A percentile compares a stretch with the other conserved stretches of the same genome.
Conservation (phyloP, 2,888 invertebrate genomes). For the Drosophila kuntzei region DNA sequence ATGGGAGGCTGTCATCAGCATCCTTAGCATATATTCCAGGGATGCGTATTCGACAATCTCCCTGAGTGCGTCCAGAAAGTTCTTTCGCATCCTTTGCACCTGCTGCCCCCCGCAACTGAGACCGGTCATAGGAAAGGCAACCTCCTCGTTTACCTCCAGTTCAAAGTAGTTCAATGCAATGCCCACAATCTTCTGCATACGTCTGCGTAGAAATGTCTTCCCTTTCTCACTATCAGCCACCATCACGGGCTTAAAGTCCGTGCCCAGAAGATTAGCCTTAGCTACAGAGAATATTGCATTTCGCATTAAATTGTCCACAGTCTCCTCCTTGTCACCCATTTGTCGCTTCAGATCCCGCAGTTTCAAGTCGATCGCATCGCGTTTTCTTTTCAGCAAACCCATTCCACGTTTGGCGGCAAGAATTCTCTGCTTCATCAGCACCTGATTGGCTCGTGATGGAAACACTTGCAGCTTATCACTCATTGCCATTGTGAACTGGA, state of each 20-base stretch:
- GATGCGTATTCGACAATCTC: conserved; percentile 67
- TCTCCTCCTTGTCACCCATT: conserved; percentile 37
- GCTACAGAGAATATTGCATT: conserved; percentile 76
- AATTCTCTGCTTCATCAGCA: conserved; percentile 71
- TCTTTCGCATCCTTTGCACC: conserved; percentile 64
- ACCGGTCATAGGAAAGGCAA: conserved; percentile 67
- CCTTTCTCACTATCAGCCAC: conserved; percentile 53
- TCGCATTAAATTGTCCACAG: conserved; percentile 54
- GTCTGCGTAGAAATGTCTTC: conserved; percentile 46
- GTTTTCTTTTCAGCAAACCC: conserved; percentile 76
- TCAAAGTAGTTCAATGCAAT: conserved; percentile 67
- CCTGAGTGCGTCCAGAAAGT: conserved; percentile 58
- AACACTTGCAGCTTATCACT: conserved; percentile 67
- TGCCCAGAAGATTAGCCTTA: conserved; percentile 76
- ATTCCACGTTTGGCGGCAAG: conserved; percentile 73
- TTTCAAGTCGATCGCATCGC: conserved; percentile 80
- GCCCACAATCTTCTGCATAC: conserved; percentile 71
- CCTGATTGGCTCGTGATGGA: conserved; percentile 80
- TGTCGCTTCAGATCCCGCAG: conserved; percentile 61
- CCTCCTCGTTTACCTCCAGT: conserved; percentile 27
- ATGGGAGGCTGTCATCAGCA: conserved; percentile 54
- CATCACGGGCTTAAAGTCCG: conserved; percentile 70
- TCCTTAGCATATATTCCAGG: conserved; percentile 60
- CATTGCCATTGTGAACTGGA: conserved; percentile 50
- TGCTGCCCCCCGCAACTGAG: conserved; percentile 78